Evolutionary conservation across 2,113 vertebrate species (phyloP), one percentile per base, ranked within the genome.

Genomic region (Apaloderma vittatum): DNA sequence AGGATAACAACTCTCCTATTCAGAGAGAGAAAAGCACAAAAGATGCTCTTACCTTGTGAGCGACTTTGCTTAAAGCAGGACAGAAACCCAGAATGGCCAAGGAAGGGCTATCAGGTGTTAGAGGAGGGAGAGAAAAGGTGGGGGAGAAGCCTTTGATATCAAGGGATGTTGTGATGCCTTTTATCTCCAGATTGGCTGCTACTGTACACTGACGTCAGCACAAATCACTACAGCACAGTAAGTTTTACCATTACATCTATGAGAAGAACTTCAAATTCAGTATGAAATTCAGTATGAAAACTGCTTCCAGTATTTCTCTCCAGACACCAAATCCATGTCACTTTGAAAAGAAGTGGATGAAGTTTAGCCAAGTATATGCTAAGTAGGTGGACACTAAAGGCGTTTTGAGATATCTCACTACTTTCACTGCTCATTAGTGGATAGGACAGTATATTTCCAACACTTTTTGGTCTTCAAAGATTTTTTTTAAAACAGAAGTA

Each of bases 311-410:
- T 43, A 59, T 70, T 95, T 93, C 62, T 72, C 24, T 82, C 45
- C 68, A 78, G n/a, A 82, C 34, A 87, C 23, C 77, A 91, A 85
- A 93, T 37, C 30, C 43, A 70, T 2, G 3, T 6, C 37, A 36
- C 58, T 89, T 81, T 45, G 66, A 93, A 94, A 94, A 94, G 23
- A n/a, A 37, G 45, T 24, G 93, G 66, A 76, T 75, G 23, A 91
- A 93, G 57, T 92, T 92, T 81, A 78, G 29, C 8, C 36, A 83
- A 92, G 63, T 88, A 76, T 51, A 76, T 4, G 2, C 16, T 48
- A 82, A 80, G 34, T 55, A 59, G 30, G 55, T 45, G 26, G 58
- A 76, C 59, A 52, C 46, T 34, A 21, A 92, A 32, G 43, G 71
- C 88, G 18, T 85, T 88, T 19, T 46, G 74, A 86, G 36, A 46